Conservation (phyloP, 2,888 invertebrate species). For the Cantharis rufa region DNA sequence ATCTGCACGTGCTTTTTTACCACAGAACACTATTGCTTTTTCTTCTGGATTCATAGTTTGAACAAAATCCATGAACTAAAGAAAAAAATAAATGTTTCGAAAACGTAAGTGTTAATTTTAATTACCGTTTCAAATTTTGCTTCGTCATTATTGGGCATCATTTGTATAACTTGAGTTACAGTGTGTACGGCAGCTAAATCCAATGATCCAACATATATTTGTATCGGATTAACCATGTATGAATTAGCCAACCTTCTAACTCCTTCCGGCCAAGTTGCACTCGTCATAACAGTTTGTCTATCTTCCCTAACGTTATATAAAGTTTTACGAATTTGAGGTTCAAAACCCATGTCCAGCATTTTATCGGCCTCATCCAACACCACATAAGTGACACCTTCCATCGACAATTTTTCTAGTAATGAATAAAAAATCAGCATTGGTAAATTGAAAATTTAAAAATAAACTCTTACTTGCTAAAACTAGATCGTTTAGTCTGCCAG, state of each 20-base stretch:
- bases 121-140: slow-evolving; percentile 69
- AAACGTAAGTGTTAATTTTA: not conserved
- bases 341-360: slow-evolving; percentile 88
- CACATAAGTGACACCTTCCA: slow-evolving; percentile 81
- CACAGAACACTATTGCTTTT: slow-evolving; percentile 90
- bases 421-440: not conserved
- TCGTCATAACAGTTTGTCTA: slow-evolving; percentile 94
- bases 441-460: not conserved
- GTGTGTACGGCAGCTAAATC: slow-evolving; percentile 90
- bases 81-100: not conserved
- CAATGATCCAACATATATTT: slow-evolving; percentile 85
- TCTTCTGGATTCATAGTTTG: slow-evolving; percentile 71
- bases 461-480: slow-evolving; percentile 60
- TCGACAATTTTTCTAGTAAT: slow-evolving; percentile 64
- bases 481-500: slow-evolving; percentile 91
- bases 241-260: slow-evolving; percentile 83
- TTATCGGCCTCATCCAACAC: slow-evolving; percentile 92
- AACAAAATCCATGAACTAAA: slow-evolving; percentile 70
- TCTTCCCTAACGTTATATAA: slow-evolving; percentile 82
- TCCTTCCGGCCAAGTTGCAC: slow-evolving; percentile 92
- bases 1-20: slow-evolving; percentile 82
- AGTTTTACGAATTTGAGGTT: slow-evolving; percentile 84
- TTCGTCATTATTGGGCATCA: slow-evolving; percentile 70
- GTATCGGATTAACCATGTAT: slow-evolving; percentile 88
- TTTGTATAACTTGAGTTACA: slow-evolving; percentile 78